Base-by-base conservation (phyloP, 1,140 invertebrate species). In the Gryllus bimaculatus region DNA sequence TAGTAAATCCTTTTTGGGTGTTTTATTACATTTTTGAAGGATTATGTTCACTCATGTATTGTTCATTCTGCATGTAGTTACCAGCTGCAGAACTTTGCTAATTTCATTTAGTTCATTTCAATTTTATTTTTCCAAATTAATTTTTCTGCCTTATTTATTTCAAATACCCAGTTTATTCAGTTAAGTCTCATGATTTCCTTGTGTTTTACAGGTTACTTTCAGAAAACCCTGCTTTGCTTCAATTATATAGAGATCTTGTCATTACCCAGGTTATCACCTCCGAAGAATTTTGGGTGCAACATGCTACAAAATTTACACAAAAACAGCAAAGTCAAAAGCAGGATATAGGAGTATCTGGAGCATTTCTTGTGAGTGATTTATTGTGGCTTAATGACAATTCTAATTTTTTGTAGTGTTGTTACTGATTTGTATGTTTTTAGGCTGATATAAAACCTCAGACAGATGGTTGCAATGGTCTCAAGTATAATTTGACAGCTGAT, bases 401-500 rank as follows among this genome's bases (percentile, higher is more conserved):
- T 39, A 39, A 39, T 39, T 39, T 39, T 39, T 39, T 39, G 26
- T 39, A 39, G 5, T 39, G 26, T 39, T 39, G 26, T 39, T 39
- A 39, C 26, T 39, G 26, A 39, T 39, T 39, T 39, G 1, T 39
- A 78, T 76, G 76, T 76, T 82, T 83, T 73, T 81, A 90, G 89
- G 94, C 96, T 80, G 96, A 98, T 83, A 97, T 99, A 73, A 97
- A 98, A 87, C 96, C 97, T 18, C 94, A 98, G 88, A 96, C 96
- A 39, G 98, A 99, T 87, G 98, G 97, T 73, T 96, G 94, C 83
- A 99, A 99, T 88, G 96, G 96, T 83, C 90, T 99, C 18, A 96
- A 96, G 86, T 99, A 99, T 85, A 99, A 99, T 88, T 90, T 99
- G 78, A 99, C 97, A 13, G 90, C 94, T 77, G 98, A 99, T 86